phyloP scores from a whole-genome alignment of 2,888 invertebrate genomes.

The Baccha elongata region DNA sequence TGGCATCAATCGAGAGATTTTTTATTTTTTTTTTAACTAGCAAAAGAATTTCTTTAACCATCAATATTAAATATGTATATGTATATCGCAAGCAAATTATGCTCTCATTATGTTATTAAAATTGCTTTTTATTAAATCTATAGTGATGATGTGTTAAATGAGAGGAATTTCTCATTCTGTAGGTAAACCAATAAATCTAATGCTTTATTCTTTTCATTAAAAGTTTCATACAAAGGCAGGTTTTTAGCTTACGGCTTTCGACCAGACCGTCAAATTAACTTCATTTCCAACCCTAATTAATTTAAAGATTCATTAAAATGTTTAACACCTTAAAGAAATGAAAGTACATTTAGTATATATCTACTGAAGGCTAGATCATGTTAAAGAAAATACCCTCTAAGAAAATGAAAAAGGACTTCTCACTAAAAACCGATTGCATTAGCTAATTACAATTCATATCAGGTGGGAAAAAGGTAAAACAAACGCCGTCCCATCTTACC shows the following conservation, averaged over 20 bases:
- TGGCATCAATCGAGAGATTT: not conserved
- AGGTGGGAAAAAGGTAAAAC: conserved; percentile 33
- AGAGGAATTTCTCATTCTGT: not conserved
- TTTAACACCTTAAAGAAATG: conserved; percentile 4
- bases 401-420: not conserved
- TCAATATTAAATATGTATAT: not conserved
- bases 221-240: not conserved
- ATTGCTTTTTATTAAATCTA: not conserved
- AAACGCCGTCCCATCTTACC: conserved; percentile 10
- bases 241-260: not conserved
- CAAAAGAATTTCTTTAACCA: no score
- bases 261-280: not conserved
- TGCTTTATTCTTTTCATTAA: not conserved
- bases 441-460: conserved; percentile 65
- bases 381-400: conserved; percentile 15
- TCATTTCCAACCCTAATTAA: not conserved
- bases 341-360: not conserved
- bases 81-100: not conserved
- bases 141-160: not conserved
- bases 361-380: not conserved
- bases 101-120: not conserved
- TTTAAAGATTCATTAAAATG: conserved; percentile 28
- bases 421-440: conserved; percentile 44
- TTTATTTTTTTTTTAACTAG: not conserved
- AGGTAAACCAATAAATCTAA: not conserved